phyloP scores from a whole-genome alignment of 2,113 vertebrate genomes.

The Oryctolagus cuniculus region mOryCun1.1 NC_091445.1:76692001-76692500 shows the following conservation, averaged over 20 bases:
- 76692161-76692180: slow-evolving; percentile 59
- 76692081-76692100: slow-evolving; percentile 75
- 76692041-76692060: slow-evolving; percentile 48
- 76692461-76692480: slow-evolving; percentile 77
- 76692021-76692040: slow-evolving; percentile 30
- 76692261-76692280: slow-evolving; percentile 69
- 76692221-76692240: slow-evolving; percentile 65
- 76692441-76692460: slow-evolving; percentile 71
- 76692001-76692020: not conserved
- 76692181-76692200: slow-evolving; percentile 38
- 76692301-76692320: slow-evolving; percentile 73
- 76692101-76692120: slow-evolving; percentile 64
- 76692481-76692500: slow-evolving; percentile 87
- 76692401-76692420: slow-evolving; percentile 75
- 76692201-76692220: slow-evolving; percentile 59
- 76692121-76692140: slow-evolving; percentile 69
- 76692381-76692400: slow-evolving; percentile 75
- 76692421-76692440: slow-evolving; percentile 77
- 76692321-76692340: slow-evolving; percentile 94
- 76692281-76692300: slow-evolving; percentile 77
- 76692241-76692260: slow-evolving; percentile 61
- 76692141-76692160: slow-evolving; percentile 79
- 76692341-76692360: slow-evolving; percentile 92
- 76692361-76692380: slow-evolving; percentile 91
- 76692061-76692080: slow-evolving; percentile 58